phyloP scores from a whole-genome alignment of 2,888 invertebrate genomes.

The Drosophila putrida region DNA sequence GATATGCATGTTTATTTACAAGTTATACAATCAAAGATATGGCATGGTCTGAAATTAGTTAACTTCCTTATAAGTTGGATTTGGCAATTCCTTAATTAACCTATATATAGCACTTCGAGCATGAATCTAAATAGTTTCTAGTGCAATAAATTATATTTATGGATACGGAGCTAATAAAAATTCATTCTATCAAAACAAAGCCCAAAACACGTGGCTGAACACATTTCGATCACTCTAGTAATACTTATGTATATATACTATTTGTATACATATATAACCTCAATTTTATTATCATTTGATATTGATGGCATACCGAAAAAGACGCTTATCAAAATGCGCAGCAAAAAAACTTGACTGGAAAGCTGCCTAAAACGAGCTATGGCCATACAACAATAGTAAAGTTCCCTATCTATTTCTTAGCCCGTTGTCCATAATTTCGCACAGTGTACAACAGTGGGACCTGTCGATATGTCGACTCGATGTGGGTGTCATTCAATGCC shows the following conservation, averaged over 20 bases:
- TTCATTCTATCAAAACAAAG: no score
- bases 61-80: no score
- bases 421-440: constrained; percentile 34
- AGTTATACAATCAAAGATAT: no score
- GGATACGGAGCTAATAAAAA: no score
- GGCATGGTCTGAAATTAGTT: no score
- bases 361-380: constrained; percentile 4
- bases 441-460: constrained; percentile 51
- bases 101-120: no score
- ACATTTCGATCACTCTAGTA: constrained; percentile 15
- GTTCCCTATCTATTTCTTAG: not conserved
- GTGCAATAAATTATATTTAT: no score
- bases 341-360: constrained; percentile 23
- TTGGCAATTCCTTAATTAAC: no score
- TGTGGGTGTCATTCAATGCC: constrained; percentile 62
- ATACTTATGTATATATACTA: not conserved
- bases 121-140: no score
- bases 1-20: no score
- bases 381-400: not conserved
- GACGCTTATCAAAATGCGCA: constrained; percentile 74
- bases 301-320: constrained; percentile 55
- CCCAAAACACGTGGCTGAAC: constrained; percentile 26
- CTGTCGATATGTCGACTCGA: constrained; percentile 24
- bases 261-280: constrained; percentile 5
- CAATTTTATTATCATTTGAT: constrained; percentile 56